phyloP scores from a whole-genome alignment of 2,113 vertebrate genomes.

The Oreotrochilus melanogaster region DNA sequence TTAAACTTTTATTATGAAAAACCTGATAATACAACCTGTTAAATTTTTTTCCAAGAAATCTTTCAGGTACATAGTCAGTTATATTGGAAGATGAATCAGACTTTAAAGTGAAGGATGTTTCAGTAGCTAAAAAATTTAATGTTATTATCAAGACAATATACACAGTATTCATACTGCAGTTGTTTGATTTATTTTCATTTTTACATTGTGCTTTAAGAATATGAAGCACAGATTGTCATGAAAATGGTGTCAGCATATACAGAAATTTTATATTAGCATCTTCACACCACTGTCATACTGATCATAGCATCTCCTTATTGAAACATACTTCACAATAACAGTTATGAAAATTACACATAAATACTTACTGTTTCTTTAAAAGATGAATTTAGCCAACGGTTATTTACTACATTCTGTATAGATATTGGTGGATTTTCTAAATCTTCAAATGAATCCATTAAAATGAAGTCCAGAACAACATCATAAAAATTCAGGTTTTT shows the following conservation, averaged over 20 bases:
- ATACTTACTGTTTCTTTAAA: slow-evolving; percentile 95
- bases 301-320: not conserved
- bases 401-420: slow-evolving; percentile 95
- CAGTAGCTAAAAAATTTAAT: not conserved
- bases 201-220: not conserved
- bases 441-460: slow-evolving; percentile 99
- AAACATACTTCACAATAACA: not conserved
- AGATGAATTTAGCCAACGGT: slow-evolving; percentile 94
- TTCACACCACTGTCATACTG: not conserved
- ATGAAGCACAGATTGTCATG: not conserved
- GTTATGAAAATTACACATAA: not conserved
- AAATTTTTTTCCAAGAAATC: not conserved
- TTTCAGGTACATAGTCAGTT: not conserved
- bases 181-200: not conserved
- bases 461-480: slow-evolving; percentile 95
- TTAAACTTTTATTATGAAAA: not conserved
- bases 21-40: not conserved
- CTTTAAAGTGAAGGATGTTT: not conserved
- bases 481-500: slow-evolving; percentile 97
- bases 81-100: not conserved
- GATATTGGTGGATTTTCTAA: slow-evolving; percentile 96
- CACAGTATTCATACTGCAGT: not conserved
- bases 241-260: not conserved
- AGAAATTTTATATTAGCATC: not conserved
- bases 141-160: not conserved